Evolutionary conservation across 1,140 invertebrate species (phyloP), one percentile per base, ranked within the genome.

Genomic region (Gryllus bimaculatus): DNA sequence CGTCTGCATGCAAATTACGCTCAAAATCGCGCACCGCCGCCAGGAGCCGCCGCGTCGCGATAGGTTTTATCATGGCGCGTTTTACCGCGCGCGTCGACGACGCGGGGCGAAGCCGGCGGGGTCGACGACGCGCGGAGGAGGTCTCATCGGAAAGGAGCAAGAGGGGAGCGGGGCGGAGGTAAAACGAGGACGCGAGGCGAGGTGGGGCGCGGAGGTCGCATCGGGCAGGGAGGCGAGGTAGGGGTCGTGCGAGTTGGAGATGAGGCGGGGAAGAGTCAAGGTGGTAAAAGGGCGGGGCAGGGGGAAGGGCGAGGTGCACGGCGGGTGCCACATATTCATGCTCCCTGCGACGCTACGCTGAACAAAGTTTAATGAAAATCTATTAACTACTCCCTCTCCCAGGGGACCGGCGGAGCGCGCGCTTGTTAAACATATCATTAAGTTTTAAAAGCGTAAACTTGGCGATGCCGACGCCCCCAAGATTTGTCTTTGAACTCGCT

Each of bases 291-390:
- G 54, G 54, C 10, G 54, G 54, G 18, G 18, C 8, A 15, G 49
- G 15, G 49, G 49, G 49, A 54, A 54, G 49, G 49, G 49, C 8
- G n/a, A 54, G 49, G 49, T 8, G 15, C 49, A 54, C 8, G 54
- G 54, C 10, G 54, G 54, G 54, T 13, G 18, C 54, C 54, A 66
- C 54, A 66, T 66, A 66, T 66, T 66, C 54, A 66, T 66, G 54
- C 54, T 66, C 54, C 54, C 54, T 66, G 54, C 54, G 54, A 66
- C 54, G 54, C 54, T 66, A 66, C 54, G 7, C 54, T 66, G 54
- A 66, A 66, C 54, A 66, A 66, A 66, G 54, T 66, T 66, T 66
- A 66, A 66, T 66, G 54, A 66, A 66, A 66, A 66, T 66, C 54
- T 66, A 66, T 66, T 66, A 66, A 66, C 54, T 66, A 10, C 54